Evolutionary conservation across 2,797 vertebrate genomes (phyloP).

Genomic region (Amniataba percoides): DNA sequence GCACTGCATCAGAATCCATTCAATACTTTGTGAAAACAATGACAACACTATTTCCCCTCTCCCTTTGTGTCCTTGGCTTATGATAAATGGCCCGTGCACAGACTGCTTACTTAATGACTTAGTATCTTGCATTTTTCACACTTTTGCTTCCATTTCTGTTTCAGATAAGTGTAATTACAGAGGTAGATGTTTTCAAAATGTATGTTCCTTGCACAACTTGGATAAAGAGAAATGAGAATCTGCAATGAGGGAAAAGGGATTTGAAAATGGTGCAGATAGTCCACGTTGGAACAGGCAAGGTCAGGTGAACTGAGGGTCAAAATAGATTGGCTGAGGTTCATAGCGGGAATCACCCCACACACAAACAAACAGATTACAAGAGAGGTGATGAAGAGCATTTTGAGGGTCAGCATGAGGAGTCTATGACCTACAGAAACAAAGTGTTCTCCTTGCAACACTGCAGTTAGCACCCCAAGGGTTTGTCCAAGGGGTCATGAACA

Average conservation of each 20-base stretch:
- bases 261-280: constrained; percentile 11
- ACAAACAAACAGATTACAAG: constrained; percentile 26
- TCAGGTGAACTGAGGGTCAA: constrained; percentile 35
- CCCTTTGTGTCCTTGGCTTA: not conserved
- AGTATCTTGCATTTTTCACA: constrained; percentile 9
- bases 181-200: not conserved
- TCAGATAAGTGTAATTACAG: not conserved
- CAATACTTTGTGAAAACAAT: constrained; percentile 17
- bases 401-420: constrained; percentile 14
- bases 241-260: not conserved
- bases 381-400: constrained; percentile 11
- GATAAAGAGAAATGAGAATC: not conserved
- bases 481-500: not conserved
- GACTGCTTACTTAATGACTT: not conserved
- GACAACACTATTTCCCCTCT: not conserved
- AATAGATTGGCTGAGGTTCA: constrained; percentile 7
- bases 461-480: not conserved
- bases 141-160: constrained; percentile 8
- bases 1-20: constrained; percentile 9
- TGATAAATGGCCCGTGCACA: constrained; percentile 30
- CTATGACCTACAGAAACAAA: constrained; percentile 16
- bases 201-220: not conserved
- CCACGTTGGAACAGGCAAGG: constrained; percentile 34
- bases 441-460: not conserved
- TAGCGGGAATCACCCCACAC: constrained; percentile 1